Percentiles rank a stretch among this genome's conserved stretches.
Evolutionary conservation across 2,797 vertebrate species (phyloP).

Genomic region (Cirrhinus mrigala): DNA sequence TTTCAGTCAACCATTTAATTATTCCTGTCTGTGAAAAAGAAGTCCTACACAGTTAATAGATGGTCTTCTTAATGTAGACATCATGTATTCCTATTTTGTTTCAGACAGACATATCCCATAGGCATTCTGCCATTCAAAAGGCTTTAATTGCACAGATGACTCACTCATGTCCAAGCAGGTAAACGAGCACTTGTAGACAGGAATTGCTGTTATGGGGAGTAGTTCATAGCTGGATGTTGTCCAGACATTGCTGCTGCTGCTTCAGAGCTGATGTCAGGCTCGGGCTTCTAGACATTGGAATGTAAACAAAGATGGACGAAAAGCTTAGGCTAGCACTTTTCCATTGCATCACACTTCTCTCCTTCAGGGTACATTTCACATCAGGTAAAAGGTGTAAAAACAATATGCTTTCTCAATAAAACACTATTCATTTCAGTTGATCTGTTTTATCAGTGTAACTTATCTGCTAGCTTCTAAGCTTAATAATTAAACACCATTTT

Average conservation of each 20-base stretch:
- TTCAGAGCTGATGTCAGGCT: conserved; percentile 58
- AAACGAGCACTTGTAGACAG: conserved; percentile 60
- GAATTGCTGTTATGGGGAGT: conserved; percentile 66
- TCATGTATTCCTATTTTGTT: conserved; percentile 44
- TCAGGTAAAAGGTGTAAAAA: background rate
- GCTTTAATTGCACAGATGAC: conserved; percentile 67
- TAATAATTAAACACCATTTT: background rate
- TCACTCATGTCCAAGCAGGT: conserved; percentile 62
- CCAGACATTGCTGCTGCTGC: conserved; percentile 57
- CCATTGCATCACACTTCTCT: conserved; percentile 35
- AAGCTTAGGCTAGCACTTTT: conserved; percentile 66
- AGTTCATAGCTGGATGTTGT: conserved; percentile 68
- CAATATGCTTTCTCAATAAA: background rate
- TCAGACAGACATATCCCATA: conserved; percentile 24
- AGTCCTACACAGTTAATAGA: background rate
- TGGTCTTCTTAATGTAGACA: conserved; percentile 15
- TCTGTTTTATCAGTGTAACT: background rate
- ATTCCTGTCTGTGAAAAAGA: background rate
- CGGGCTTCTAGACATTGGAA: conserved; percentile 76
- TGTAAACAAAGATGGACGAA: conserved; percentile 81
- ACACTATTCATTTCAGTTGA: background rate
- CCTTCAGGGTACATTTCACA: background rate
- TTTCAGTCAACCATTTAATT: background rate
- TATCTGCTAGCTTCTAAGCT: background rate
- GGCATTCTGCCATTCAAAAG: conserved; percentile 3